Base-by-base conservation (phyloP, 2,113 vertebrate species). In the Calypte anna region DNA sequence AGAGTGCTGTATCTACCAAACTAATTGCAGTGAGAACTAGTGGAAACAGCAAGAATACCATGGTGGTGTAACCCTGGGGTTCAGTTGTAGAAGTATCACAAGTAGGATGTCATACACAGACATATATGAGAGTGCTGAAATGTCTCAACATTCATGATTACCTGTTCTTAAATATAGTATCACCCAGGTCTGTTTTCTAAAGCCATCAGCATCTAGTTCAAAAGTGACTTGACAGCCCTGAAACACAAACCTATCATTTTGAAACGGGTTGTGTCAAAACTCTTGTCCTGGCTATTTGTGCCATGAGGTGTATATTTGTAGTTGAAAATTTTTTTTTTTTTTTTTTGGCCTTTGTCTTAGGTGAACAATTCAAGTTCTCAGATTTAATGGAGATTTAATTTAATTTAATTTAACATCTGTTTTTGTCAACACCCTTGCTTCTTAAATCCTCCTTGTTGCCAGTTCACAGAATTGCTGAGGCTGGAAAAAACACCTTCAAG, bases 361-460 rank as follows among this genome's bases (percentile, higher is more conserved):
- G 33, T 63, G 90, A 82, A 72, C 94, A 92, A 4, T 93, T 84
- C 72, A 30, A 1, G 24, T 72, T 43, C 76, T 53, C 28, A 43
- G 38, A 19, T 86, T 88, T 82, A 20, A 74, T 59, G 59, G 68
- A 30, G 2, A 33, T 33, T 33, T 33, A 33, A 33, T 33, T 33
- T 33, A 33, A 33, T 33, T 33, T 33, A 33, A 33, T 75, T 86
- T 86, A 68, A 38, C 86, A 53, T 88, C 86, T 92, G 80, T 78
- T 93, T 88, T 72, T 74, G 80, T 77, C 67, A 79, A 1, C 40
- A 72, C 62, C 15, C 36, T 62, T 7, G 14, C 54, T 84, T 25
- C 33, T 92, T n/a, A 63, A 75, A 28, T 30, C 4, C 7, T 92
- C 6, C 0, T 59, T 36, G 24, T 93, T 81, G 64, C 28, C 86